Evolutionary conservation across 2,888 invertebrate genomes (phyloP), one percentile per base, ranked within the genome.

Genomic region (Diabrotica balteata): DNA sequence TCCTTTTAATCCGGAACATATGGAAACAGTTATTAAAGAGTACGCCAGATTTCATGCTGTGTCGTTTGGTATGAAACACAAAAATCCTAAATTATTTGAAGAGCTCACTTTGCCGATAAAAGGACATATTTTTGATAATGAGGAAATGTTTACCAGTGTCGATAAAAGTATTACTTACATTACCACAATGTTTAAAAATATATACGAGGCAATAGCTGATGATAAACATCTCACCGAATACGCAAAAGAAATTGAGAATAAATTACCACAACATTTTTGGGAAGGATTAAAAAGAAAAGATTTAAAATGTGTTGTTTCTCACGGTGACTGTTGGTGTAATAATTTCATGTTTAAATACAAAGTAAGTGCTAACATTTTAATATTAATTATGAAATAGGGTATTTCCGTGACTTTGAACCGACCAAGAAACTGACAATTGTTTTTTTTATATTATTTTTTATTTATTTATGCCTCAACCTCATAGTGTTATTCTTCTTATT

Each of bases 41-140:
- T 78, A 80, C 53, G 82, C 77, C 0, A 78, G 77, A 59, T 77
- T 80, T 17, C 82, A 83, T 65, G 77, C 80, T 1, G 63, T 79
- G 3, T 79, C 79, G 3, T 76, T 77, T 17, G 81, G 78, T 0
- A 66, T 81, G 52, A 77, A 72, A 42, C 71, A 79, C 53, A 73
- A 77, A 53, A 59, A 78, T 44, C 76, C 77, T 3, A 72, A 78
- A 62, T 49, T 67, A 42, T 80, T 76, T 63, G 61, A 73, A 1
- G 49, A 73, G 2, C 50, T 76, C 4, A 55, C 57, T 6, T 46
- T 42, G 22, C 11, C 50, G 7, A 52, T 68, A n/a, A 22, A 17
- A 9, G 47, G 52, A 47, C 46, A 43, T 17, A 44, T 52, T 10
- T 63, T 59, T 7, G 50, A 47, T n/a, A 53, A 11, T 42, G 55